Percentiles rank a stretch among this genome's conserved stretches.
Evolutionary conservation across 2,888 invertebrate genomes (phyloP).

Genomic region (Eilema depressum): DNA sequence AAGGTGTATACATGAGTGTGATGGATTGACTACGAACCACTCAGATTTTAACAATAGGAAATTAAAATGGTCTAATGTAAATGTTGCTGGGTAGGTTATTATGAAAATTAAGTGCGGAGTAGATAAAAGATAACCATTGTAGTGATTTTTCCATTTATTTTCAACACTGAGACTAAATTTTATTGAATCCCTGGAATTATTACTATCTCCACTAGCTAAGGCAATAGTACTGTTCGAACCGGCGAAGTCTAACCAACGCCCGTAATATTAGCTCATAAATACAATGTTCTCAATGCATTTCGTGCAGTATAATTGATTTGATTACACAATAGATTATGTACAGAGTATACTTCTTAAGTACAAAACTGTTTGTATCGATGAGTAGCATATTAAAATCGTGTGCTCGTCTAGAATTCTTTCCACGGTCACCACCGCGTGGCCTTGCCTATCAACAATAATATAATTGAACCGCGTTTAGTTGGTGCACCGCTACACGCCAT

Average conservation of each 20-base stretch:
- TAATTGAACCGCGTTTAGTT: constrained; percentile 43
- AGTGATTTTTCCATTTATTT: background rate
- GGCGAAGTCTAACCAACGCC: too few species aligned
- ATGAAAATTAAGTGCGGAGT: background rate
- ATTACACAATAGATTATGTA: background rate
- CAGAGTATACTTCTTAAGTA: background rate
- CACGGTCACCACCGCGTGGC: constrained; percentile 43
- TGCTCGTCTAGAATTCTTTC: constrained; percentile 38
- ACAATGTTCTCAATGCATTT: background rate
- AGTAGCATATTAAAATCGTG: constrained; percentile 27
- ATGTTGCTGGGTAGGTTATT: background rate
- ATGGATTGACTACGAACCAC: constrained; percentile 18
- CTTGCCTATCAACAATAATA: constrained; percentile 54
- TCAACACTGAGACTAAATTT: too few species aligned
- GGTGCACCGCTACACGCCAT: constrained; percentile 48
- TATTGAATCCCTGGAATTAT: too few species aligned
- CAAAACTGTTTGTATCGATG: constrained; percentile 26
- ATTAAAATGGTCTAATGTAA: background rate
- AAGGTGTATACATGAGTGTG: background rate
- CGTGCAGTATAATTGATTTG: background rate
- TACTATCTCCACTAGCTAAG: too few species aligned
- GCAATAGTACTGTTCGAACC: too few species aligned
- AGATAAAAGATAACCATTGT: too few species aligned
- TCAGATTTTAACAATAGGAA: background rate
- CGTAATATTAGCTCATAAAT: too few species aligned